Evolutionary conservation across 2,113 vertebrate genomes (phyloP).

Genomic region (Myxocyprinus asiaticus): DNA sequence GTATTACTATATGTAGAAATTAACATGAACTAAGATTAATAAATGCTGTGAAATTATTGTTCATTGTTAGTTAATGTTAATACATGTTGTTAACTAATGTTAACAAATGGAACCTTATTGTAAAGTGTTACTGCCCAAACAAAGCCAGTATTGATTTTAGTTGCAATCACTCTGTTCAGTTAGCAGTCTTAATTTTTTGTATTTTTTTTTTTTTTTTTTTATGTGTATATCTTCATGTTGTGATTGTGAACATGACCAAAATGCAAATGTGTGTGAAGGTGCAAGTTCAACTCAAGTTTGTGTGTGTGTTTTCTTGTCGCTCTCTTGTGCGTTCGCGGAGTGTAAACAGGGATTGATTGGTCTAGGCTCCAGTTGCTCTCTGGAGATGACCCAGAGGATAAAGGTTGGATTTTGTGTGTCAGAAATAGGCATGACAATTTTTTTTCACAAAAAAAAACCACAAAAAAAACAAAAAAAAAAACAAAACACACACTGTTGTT

Average conservation of each 20-base stretch:
- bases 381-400: constrained; percentile 65
- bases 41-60: too few species aligned
- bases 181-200: neutral
- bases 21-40: too few species aligned
- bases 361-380: constrained; percentile 57
- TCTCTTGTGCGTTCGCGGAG: constrained; percentile 15
- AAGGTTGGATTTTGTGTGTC: constrained; percentile 55
- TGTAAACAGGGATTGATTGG: constrained; percentile 66
- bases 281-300: constrained; percentile 47
- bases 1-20: too few species aligned
- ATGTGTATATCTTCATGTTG: too few species aligned
- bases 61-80: too few species aligned
- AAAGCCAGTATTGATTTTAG: constrained; percentile 21
- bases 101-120: too few species aligned
- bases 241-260: too few species aligned
- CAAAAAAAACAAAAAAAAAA: too few species aligned
- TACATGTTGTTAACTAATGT: too few species aligned
- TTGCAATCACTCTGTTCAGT: neutral
- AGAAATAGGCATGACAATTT: constrained; percentile 33
- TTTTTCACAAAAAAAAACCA: too few species aligned
- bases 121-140: too few species aligned
- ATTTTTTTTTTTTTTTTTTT: neutral
- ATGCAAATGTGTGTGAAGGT: neutral
- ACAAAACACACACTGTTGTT: constrained; percentile 33
- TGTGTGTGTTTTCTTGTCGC: constrained; percentile 19